These are phyloP conservation scores for Dipodomys ordii DNA, from an alignment of 2,113 vertebrate species.

Conservation along the genomic window DNA sequence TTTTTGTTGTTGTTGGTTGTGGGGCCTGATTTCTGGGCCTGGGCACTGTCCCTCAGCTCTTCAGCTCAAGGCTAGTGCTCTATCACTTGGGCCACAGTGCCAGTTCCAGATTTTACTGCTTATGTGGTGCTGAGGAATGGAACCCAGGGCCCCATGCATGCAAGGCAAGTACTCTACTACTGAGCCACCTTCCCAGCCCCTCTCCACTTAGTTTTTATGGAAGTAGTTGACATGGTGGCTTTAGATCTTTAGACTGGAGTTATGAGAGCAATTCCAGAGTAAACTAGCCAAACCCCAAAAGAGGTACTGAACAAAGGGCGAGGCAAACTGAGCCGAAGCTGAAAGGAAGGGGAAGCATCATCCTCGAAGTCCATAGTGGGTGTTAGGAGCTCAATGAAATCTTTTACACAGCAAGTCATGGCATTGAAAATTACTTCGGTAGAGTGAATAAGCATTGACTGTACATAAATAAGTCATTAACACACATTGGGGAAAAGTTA, in stretches of 20 bases:
- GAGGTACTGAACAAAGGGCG: not conserved
- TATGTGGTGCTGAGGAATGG: too few relatives aligned
- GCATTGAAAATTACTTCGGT: not conserved
- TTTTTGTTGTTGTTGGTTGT: not conserved
- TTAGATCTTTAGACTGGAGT: slow-evolving; percentile 25
- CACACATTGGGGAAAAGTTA: not conserved
- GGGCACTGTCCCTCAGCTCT: too few relatives aligned
- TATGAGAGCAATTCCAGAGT: not conserved
- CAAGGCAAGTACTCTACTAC: too few relatives aligned
- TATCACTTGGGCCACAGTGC: too few relatives aligned
- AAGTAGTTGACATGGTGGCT: not conserved
- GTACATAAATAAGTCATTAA: not conserved
- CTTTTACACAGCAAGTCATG: not conserved
- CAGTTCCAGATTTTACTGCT: too few relatives aligned
- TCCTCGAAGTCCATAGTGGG: not conserved
- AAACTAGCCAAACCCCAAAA: not conserved
- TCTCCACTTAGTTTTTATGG: not conserved
- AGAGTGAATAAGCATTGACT: not conserved
- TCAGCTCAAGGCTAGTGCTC: too few relatives aligned
- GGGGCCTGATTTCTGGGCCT: too few relatives aligned
- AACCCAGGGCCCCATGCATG: too few relatives aligned
- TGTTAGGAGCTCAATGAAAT: not conserved
- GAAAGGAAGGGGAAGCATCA: not conserved
- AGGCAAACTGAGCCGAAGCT: not conserved
- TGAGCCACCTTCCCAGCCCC: too few relatives aligned